These are phyloP conservation scores for Peromyscus aztecus DNA, from an alignment of 2,797 vertebrate species.

Conservation along the genomic window DNA sequence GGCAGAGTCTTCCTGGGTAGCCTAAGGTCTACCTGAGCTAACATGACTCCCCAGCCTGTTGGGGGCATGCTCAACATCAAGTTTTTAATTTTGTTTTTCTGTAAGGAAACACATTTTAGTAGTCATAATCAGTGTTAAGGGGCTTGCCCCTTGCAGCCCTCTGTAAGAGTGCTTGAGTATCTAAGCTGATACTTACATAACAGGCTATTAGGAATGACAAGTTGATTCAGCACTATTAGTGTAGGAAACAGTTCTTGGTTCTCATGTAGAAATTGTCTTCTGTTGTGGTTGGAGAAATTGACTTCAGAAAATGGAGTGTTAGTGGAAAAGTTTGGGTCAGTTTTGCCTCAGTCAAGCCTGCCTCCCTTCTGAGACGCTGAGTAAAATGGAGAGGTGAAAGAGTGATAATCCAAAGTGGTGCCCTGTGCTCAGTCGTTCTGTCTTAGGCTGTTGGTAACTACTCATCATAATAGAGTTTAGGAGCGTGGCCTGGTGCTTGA, in stretches of 20 bases:
- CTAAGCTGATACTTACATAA: background rate
- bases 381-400: slow-evolving; percentile 14
- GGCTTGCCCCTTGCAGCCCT: background rate
- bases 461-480: background rate
- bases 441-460: background rate
- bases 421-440: slow-evolving; percentile 1
- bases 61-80: background rate
- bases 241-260: background rate
- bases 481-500: background rate
- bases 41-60: background rate
- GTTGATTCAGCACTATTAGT: background rate
- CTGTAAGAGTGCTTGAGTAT: background rate
- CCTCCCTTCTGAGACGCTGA: background rate
- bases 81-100: background rate
- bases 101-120: background rate
- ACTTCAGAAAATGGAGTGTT: slow-evolving; percentile 42
- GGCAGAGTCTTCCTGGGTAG: background rate
- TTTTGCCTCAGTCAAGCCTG: background rate
- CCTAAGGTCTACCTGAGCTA: background rate
- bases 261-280: slow-evolving; percentile 36
- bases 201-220: background rate
- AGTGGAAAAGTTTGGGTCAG: slow-evolving; percentile 4
- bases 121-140: slow-evolving; percentile 4
- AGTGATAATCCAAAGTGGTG: background rate
- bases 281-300: slow-evolving; percentile 46